These are phyloP conservation scores for Macroglossus sobrinus DNA, from an alignment of 2,113 vertebrate species.

Conservation along the genomic window DNA sequence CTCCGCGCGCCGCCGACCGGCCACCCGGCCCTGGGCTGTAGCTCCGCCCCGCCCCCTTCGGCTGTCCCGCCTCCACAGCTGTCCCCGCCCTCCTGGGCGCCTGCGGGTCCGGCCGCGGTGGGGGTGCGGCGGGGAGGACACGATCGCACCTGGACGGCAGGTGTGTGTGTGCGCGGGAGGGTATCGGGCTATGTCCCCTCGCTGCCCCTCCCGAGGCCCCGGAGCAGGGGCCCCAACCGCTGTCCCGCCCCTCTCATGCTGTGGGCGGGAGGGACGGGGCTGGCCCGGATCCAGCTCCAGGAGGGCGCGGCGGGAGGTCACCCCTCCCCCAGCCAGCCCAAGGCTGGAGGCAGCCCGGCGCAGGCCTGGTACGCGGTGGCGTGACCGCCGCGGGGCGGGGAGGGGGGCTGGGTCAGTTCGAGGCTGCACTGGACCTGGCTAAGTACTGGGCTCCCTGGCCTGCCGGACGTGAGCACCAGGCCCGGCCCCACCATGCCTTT, in stretches of 20 bases:
- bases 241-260: neutral
- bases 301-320: constrained; percentile 39
- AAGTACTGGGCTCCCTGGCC: neutral
- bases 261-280: constrained; percentile 1
- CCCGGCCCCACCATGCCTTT: neutral
- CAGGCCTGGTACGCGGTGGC: constrained; percentile 1
- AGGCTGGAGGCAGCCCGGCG: constrained; percentile 21
- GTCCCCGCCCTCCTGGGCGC: neutral
- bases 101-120: rapidly evolving
- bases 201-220: neutral
- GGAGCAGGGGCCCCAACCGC: neutral
- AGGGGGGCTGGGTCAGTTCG: neutral
- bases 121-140: neutral
- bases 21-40: neutral
- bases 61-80: neutral
- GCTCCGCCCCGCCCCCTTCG: neutral
- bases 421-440: neutral
- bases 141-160: neutral
- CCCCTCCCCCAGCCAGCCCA: constrained; percentile 33
- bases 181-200: neutral
- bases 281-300: neutral
- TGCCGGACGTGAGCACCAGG: neutral
- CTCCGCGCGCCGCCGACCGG: constrained; percentile 26
- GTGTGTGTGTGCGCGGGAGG: neutral
- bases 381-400: neutral